Percentiles rank a stretch among this genome's conserved stretches.
These are phyloP conservation scores for Teleopsis dalmanni DNA, from an alignment of 1,140 invertebrate genomes.

Conservation along the genomic window DNA sequence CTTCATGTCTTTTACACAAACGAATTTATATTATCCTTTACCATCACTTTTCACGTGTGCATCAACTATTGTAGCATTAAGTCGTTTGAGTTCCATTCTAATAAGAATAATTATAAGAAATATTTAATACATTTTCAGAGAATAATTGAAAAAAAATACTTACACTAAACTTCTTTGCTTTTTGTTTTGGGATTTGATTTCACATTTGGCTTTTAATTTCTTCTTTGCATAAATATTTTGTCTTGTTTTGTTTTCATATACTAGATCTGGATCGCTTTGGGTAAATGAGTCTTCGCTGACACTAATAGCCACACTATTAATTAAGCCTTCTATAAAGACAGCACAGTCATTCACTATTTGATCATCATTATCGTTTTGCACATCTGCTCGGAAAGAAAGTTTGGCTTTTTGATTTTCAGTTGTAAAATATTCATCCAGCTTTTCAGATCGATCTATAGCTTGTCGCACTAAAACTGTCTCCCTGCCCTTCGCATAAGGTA, in stretches of 20 bases:
- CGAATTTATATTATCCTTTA: neutral
- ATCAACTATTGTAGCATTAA: conserved; percentile 43
- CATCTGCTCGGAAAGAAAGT: conserved; percentile 12
- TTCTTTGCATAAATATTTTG: neutral
- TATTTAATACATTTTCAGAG: neutral
- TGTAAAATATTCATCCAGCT: conserved; percentile 27
- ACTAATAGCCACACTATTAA: conserved; percentile 41
- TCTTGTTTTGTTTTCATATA: neutral
- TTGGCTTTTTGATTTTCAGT: conserved; percentile 10
- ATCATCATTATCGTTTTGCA: conserved; percentile 15
- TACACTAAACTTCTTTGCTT: conserved; percentile 26
- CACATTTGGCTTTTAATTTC: neutral
- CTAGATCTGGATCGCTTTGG: conserved; percentile 22
- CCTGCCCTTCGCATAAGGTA: conserved; percentile 39
- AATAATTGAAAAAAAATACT: conserved; percentile 12
- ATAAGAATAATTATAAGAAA: conserved; percentile 2
- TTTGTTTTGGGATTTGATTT: conserved; percentile 8
- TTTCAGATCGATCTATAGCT: conserved; percentile 35
- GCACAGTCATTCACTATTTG: conserved; percentile 20
- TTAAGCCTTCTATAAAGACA: conserved; percentile 36
- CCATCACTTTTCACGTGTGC: conserved; percentile 24
- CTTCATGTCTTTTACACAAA: neutral
- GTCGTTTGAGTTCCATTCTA: conserved; percentile 28
- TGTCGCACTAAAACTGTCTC: conserved; percentile 36
- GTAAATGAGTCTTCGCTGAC: conserved; percentile 40